phyloP scores from a whole-genome alignment of 2,888 invertebrate species.

The Oegoconia quadripuncta region DNA sequence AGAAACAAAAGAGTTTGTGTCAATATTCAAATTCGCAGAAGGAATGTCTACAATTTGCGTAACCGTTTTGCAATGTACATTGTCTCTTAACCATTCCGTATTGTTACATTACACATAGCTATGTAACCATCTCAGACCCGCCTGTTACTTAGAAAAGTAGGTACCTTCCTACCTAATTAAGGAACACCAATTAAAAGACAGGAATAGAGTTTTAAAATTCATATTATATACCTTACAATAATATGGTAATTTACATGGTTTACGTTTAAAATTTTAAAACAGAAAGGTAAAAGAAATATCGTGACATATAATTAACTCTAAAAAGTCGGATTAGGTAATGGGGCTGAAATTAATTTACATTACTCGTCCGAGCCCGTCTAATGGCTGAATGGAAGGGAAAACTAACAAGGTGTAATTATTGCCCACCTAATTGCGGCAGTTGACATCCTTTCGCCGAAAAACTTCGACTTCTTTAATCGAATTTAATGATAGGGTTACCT shows the following conservation, averaged over 20 bases:
- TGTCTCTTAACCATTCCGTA: conserved; percentile 16
- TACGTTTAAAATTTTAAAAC: not conserved
- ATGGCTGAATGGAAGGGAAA: conserved; percentile 44
- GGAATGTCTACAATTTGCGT: conserved; percentile 43
- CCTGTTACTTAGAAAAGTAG: not conserved
- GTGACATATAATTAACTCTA: conserved; percentile 36
- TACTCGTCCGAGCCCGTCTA: conserved; percentile 37
- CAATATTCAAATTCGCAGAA: conserved; percentile 69
- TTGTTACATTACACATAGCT: conserved; percentile 1
- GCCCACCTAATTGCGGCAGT: conserved; percentile 56
- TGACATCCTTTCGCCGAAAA: conserved; percentile 57
- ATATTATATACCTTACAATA: not conserved
- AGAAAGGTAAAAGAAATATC: conserved; percentile 16
- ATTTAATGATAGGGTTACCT: conserved; percentile 60
- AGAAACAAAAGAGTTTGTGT: conserved; percentile 47
- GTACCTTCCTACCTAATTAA: too few species aligned
- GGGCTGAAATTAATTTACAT: conserved; percentile 52
- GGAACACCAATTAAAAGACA: too few species aligned
- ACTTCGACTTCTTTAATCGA: conserved; percentile 49
- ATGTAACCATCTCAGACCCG: not conserved
- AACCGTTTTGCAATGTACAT: conserved; percentile 45
- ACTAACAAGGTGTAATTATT: conserved; percentile 65
- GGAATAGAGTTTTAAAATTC: too few species aligned
- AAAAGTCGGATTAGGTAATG: conserved; percentile 45
- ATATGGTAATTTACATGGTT: not conserved